Conservation (phyloP, 2,113 vertebrate genomes). For the Hypanus sabinus region DNA sequence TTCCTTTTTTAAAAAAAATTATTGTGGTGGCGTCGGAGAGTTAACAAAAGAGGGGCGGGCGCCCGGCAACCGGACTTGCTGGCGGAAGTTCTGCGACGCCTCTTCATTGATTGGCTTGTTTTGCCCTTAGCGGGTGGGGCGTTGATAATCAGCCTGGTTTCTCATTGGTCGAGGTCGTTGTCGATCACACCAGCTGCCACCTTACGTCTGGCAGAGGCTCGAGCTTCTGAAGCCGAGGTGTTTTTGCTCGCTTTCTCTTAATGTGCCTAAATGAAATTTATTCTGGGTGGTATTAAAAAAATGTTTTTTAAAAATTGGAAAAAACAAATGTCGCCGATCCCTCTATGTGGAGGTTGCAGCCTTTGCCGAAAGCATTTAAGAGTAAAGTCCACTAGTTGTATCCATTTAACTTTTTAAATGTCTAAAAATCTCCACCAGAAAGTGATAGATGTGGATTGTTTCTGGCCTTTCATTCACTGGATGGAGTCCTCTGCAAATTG, state of each 20-base stretch:
- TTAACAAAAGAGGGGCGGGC: conserved; percentile 29
- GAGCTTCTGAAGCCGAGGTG: background rate
- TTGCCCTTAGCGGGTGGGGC: background rate
- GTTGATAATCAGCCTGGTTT: accelerated
- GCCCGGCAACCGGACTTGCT: background rate
- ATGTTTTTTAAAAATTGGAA: background rate
- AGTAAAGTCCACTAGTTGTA: background rate
- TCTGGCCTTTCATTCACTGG: background rate
- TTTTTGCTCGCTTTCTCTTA: background rate
- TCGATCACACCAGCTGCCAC: background rate
- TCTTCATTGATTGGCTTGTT: background rate
- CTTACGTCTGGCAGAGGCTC: background rate
- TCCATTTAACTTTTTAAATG: conserved; percentile 30
- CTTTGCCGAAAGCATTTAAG: background rate
- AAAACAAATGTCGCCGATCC: background rate
- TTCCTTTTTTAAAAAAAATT: background rate
- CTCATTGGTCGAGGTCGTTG: background rate
- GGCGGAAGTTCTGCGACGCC: background rate
- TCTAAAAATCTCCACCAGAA: background rate
- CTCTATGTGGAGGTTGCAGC: background rate
- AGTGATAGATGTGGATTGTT: background rate
- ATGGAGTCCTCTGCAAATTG: background rate
- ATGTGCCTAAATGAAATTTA: background rate
- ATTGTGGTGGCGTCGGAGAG: background rate
- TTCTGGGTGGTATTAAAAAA: background rate